Evolutionary conservation across 1,140 invertebrate species (phyloP), one percentile per base, ranked within the genome.

Genomic region (Nasonia giraulti): DNA sequence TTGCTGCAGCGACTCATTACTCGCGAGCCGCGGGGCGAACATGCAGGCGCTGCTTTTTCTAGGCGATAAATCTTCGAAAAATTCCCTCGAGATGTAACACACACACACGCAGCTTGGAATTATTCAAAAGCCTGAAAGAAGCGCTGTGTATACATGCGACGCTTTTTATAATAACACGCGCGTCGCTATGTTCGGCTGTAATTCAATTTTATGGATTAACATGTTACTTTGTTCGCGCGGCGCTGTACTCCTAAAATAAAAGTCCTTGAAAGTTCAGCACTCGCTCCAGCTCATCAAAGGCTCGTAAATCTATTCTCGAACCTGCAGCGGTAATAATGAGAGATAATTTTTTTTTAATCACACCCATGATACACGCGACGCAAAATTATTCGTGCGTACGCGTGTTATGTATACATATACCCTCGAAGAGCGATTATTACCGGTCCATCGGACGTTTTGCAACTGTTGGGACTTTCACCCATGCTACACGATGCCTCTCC

Each of bases 301-400:
- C 27, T 82, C 80, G 33, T 82, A 82, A 82, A 82, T 82, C 71
- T 82, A 82, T 82, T 75, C 50, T 75, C 55, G 33, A 20, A 66
- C 14, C 6, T 80, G 7, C 11, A 80, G 66, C 37, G 2, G 5
- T 27, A 62, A n/a, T 62, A 55, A 14, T 17, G 20, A 62, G 55
- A 62, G 55, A 62, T 20, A 5, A 62, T 71, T 80, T 73, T 31
- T 71, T 82, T 82, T 82, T 37, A 37, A 50, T 37, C 27, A 27
- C 27, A n/a, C 6, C 6, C n/a, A 17, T 23, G 6, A n/a, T 33
- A 6, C 3, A 4, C n/a, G 23, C n/a, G 73, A 33, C 11, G 17
- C 17, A 3, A 44, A 37, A 33, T 44, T 44, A 40, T 44, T 33
- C 73, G 37, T n/a, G 31, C 2, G 33, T 0, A 6, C 33, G 5